Evolutionary conservation across 1,140 invertebrate genomes (phyloP), one percentile per base, ranked within the genome.

Genomic region (Nomia melanderi): DNA sequence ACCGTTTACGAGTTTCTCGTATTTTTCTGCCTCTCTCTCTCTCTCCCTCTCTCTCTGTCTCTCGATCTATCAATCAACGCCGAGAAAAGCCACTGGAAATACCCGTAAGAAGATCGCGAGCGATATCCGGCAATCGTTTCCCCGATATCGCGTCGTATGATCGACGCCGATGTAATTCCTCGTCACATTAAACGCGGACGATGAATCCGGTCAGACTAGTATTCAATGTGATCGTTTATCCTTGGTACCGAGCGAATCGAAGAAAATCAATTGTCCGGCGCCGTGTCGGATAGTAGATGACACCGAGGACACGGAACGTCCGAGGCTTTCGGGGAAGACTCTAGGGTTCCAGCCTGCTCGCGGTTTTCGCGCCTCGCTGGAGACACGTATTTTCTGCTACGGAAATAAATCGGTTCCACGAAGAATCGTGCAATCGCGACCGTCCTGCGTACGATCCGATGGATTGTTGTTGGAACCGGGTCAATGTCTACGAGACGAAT

Each of bases 41-140:
- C 41, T n/a, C n/a, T n/a, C n/a, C n/a, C n/a, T n/a, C n/a, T n/a
- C n/a, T n/a, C n/a, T n/a, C n/a, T n/a, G n/a, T n/a, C n/a, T n/a
- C n/a, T n/a, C n/a, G n/a, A n/a, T n/a, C n/a, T n/a, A n/a, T n/a
- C n/a, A n/a, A 1, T 17, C 25, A 20, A 9, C 1, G 3, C 6
- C 12, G 25, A 9, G 17, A 36, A 56, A 82, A 8, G n/a, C 17
- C 23, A 17, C 9, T 54, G 65, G 67, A 62, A 63, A 71, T 82
- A 77, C 74, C 81, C 66, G 12, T 33, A n/a, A 47, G n/a, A 20
- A 47, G 65, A 76, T 65, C 27, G 6, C 31, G 25, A 44, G 25
- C 23, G 56, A 77, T 78, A 73, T 39, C 12, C 47, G 25, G 27
- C 65, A 82, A 78, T 75, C 75, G 47, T 60, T 75, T 78, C 69